phyloP scores from a whole-genome alignment of 2,113 vertebrate genomes.

The Oreochromis spilurus region DNA sequence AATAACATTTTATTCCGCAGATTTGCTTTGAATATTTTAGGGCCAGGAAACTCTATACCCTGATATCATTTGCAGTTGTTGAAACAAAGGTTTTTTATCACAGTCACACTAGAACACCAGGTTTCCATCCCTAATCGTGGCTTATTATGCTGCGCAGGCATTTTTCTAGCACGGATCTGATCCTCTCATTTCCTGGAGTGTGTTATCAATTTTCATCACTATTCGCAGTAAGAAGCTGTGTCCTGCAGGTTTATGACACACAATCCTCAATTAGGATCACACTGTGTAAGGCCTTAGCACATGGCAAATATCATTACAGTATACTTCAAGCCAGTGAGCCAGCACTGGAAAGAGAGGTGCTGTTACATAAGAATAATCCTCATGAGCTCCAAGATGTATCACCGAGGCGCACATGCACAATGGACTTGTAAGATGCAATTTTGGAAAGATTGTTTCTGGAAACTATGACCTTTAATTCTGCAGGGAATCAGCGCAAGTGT shows the following conservation, averaged over 20 bases:
- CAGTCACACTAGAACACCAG: neutral
- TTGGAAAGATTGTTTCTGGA: neutral
- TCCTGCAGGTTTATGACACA: constrained; percentile 52
- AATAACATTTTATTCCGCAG: neutral
- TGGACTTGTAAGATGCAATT: neutral
- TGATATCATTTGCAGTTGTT: neutral
- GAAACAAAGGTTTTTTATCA: neutral
- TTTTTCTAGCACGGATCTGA: constrained; percentile 31
- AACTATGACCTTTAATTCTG: neutral
- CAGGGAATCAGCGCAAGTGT: neutral
- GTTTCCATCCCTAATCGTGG: constrained; percentile 1
- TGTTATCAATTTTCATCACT: constrained; percentile 56
- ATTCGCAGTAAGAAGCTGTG: constrained; percentile 27
- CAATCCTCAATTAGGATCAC: constrained; percentile 56
- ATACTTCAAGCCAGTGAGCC: constrained; percentile 41
- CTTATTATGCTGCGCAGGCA: constrained; percentile 19
- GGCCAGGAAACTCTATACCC: neutral
- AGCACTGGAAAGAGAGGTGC: neutral
- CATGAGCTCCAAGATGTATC: neutral
- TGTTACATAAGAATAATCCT: constrained; percentile 8
- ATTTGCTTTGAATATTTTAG: neutral
- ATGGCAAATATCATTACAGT: constrained; percentile 52
- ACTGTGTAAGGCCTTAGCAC: constrained; percentile 42
- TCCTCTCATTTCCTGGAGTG: constrained; percentile 48
- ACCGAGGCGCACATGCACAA: neutral